A percentile compares a stretch with the other conserved stretches of the same genome.
phyloP scores from a whole-genome alignment of 2,797 vertebrate genomes.

The Alauda arvensis region DNA sequence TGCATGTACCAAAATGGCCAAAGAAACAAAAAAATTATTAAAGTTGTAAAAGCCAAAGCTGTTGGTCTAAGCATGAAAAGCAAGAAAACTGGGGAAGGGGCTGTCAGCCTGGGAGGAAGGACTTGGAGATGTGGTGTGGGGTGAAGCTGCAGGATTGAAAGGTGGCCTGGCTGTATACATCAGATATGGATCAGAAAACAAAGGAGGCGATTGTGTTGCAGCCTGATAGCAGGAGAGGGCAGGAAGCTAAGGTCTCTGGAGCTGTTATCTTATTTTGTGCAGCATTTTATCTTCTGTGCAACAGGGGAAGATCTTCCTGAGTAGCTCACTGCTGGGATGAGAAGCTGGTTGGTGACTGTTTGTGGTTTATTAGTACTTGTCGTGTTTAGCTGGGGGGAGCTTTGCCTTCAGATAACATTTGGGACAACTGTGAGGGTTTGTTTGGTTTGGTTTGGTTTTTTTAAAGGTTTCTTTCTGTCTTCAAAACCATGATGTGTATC shows the following conservation, averaged over 20 bases:
- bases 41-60: neutral
- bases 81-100: neutral
- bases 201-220: neutral
- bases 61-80: neutral
- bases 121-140: neutral
- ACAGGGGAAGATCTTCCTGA: neutral
- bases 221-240: neutral
- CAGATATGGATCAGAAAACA: neutral
- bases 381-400: neutral
- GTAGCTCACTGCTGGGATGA: neutral
- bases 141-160: neutral
- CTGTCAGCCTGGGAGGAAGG: neutral
- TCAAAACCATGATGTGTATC: neutral
- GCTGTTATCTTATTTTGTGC: neutral
- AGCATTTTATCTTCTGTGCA: neutral
- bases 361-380: neutral
- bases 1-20: neutral
- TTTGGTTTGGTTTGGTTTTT: neutral
- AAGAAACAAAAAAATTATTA: neutral
- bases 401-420: neutral
- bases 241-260: constrained; percentile 14
- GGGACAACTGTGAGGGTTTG: neutral
- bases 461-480: neutral
- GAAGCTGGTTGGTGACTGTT: neutral
- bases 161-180: neutral